Percentiles rank a stretch among this genome's conserved stretches.
Evolutionary conservation across 2,113 vertebrate genomes (phyloP).

Genomic region (Clarias gariepinus): DNA sequence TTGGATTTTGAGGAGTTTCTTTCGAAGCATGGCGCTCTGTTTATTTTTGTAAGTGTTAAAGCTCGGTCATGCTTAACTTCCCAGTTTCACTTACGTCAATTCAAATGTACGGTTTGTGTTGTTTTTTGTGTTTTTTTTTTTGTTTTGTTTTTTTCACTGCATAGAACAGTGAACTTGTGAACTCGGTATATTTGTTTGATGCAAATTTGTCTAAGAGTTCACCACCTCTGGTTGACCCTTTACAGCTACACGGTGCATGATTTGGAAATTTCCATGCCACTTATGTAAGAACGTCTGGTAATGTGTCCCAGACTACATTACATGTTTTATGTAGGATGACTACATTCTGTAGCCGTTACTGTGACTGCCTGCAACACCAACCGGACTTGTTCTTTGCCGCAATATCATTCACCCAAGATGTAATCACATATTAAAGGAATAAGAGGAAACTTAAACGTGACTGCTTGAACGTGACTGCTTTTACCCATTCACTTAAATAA

Average conservation of each 20-base stretch:
- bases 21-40: neutral
- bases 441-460: neutral
- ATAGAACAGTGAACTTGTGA: neutral
- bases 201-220: neutral
- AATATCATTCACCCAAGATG: neutral
- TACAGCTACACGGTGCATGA: neutral
- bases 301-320: neutral
- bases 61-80: neutral
- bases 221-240: neutral
- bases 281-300: neutral
- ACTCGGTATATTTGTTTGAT: constrained; percentile 15
- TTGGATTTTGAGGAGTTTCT: neutral
- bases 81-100: constrained; percentile 1
- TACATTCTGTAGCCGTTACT: neutral
- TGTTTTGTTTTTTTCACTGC: neutral
- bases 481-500: neutral
- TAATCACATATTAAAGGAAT: neutral
- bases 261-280: neutral
- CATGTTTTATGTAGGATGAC: no score
- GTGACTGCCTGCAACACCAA: neutral
- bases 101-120: constrained; percentile 1
- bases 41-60: neutral
- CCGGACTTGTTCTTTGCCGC: neutral
- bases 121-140: neutral
- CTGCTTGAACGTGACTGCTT: neutral